phyloP scores from a whole-genome alignment of 2,888 invertebrate species.

The Sarcophaga subvicina region DNA sequence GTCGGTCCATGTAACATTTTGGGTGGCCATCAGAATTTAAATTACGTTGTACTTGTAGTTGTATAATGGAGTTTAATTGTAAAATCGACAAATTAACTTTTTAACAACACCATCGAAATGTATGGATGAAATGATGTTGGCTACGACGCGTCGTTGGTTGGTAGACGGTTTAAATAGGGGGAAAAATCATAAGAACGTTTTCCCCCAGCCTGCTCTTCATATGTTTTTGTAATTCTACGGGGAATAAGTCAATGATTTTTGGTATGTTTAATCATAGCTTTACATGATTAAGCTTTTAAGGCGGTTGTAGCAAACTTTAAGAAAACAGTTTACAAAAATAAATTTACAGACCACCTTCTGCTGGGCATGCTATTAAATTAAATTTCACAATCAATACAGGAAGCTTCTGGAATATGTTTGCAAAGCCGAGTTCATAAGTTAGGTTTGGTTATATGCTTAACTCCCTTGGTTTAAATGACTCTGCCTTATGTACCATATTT shows the following conservation, averaged over 20 bases:
- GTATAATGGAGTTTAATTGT: conserved; percentile 67
- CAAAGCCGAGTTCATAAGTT: too few species aligned
- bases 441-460: too few species aligned
- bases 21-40: conserved; percentile 64
- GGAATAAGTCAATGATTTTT: too few species aligned
- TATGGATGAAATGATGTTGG: neutral
- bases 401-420: too few species aligned
- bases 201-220: neutral
- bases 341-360: neutral
- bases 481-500: too few species aligned
- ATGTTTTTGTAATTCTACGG: neutral
- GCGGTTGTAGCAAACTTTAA: neutral
- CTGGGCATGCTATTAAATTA: neutral
- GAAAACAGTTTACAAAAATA: too few species aligned
- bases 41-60: conserved; percentile 47
- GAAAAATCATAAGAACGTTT: neutral
- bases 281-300: neutral
- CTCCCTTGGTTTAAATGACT: too few species aligned
- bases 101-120: neutral
- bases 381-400: neutral
- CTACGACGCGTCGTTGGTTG: neutral
- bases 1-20: conserved; percentile 63
- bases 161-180: neutral
- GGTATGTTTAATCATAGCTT: too few species aligned
- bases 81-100: conserved; percentile 61